These are phyloP conservation scores for Danio choprae DNA, from an alignment of 2,797 vertebrate species.

Conservation along the genomic window DNA sequence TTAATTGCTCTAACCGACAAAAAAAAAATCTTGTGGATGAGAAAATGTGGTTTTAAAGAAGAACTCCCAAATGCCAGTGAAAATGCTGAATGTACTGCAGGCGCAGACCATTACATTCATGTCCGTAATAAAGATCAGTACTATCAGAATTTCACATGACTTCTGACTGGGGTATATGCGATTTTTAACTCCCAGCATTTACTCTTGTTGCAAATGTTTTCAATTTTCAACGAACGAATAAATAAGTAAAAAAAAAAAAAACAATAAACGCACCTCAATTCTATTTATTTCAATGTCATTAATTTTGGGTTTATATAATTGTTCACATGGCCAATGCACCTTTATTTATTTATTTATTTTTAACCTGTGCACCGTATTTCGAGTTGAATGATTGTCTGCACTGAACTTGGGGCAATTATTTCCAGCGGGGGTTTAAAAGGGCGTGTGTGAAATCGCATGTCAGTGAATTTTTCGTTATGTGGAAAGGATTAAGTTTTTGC, in stretches of 20 bases:
- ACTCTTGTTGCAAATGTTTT: constrained; percentile 37
- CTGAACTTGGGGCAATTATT: neutral
- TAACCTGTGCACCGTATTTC: neutral
- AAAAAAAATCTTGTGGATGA: constrained; percentile 61
- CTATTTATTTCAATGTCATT: neutral
- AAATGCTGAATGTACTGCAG: constrained; percentile 83
- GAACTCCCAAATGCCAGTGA: constrained; percentile 77
- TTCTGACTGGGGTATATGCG: constrained; percentile 66
- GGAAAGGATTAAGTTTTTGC: constrained; percentile 10
- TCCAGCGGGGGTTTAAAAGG: neutral
- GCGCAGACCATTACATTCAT: constrained; percentile 78
- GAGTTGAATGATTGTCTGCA: neutral
- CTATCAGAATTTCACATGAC: constrained; percentile 66
- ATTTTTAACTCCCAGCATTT: constrained; percentile 32
- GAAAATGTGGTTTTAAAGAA: constrained; percentile 70
- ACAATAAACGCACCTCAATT: neutral
- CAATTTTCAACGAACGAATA: constrained; percentile 4
- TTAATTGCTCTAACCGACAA: constrained; percentile 74
- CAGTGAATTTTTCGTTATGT: neutral
- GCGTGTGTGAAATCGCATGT: neutral
- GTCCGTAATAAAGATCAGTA: constrained; percentile 85
- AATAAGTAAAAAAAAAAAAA: neutral
- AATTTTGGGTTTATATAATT: neutral
- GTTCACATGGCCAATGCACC: neutral
- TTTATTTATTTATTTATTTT: neutral